Percentiles rank a stretch among this genome's conserved stretches.
Evolutionary conservation across 2,888 invertebrate genomes (phyloP).

Genomic region (Apamea crenata): DNA sequence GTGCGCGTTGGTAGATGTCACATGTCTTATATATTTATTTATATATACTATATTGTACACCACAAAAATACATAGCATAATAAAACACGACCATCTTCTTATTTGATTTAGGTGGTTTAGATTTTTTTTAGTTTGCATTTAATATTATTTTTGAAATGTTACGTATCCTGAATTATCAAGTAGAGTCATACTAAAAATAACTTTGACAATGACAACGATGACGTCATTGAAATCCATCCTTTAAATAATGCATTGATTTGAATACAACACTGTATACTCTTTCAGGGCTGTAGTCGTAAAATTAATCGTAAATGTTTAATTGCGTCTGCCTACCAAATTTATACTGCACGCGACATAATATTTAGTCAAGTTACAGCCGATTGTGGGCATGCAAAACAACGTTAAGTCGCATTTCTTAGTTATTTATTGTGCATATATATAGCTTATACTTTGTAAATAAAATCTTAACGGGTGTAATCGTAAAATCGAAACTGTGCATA

Average conservation of each 20-base stretch:
- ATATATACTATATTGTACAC: too few relatives aligned
- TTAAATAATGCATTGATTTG: slow-evolving; percentile 62
- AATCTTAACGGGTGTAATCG: slow-evolving; percentile 59
- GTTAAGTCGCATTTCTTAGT: slow-evolving; percentile 73
- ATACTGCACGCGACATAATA: slow-evolving; percentile 83
- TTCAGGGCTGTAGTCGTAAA: slow-evolving; percentile 70
- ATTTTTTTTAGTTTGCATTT: background rate
- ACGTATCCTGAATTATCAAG: background rate
- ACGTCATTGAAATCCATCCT: slow-evolving; percentile 9
- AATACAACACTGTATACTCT: slow-evolving; percentile 66
- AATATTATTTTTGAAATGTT: background rate
- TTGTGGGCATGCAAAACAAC: slow-evolving; percentile 80
- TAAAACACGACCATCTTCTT: too few relatives aligned
- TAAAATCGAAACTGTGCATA: slow-evolving; percentile 54
- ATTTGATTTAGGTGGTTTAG: background rate
- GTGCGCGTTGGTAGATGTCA: background rate
- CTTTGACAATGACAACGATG: background rate
- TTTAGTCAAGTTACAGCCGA: slow-evolving; percentile 78
- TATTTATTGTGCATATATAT: slow-evolving; percentile 69
- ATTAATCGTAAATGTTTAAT: slow-evolving; percentile 78
- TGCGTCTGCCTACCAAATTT: slow-evolving; percentile 73
- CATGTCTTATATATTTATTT: background rate
- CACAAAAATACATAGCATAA: too few relatives aligned
- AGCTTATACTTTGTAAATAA: slow-evolving; percentile 66
- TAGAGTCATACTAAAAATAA: background rate